phyloP scores from a whole-genome alignment of 2,888 invertebrate genomes.

The Cartodere bifasciata region DNA sequence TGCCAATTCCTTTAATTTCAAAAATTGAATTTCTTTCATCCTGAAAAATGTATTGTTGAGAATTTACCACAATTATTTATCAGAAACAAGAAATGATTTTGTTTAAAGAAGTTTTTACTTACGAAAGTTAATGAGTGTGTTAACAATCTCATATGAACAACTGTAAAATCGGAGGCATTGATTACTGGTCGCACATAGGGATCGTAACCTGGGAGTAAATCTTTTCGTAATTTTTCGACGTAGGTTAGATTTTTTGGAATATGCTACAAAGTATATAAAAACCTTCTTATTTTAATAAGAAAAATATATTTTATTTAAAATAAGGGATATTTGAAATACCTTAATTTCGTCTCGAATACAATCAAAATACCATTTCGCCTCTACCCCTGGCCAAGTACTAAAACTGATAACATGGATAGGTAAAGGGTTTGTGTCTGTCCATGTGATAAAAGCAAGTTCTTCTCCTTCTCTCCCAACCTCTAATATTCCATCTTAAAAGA shows the following conservation, averaged over 20 bases:
- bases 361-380: constrained; percentile 57
- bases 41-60: constrained; percentile 18
- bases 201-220: constrained; percentile 39
- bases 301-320: background rate
- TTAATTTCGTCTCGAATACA: constrained; percentile 37
- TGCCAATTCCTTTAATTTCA: constrained; percentile 30
- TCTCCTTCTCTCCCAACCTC: constrained; percentile 52
- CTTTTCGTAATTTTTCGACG: constrained; percentile 40
- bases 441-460: constrained; percentile 44
- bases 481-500: constrained; percentile 42
- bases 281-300: constrained; percentile 6
- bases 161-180: constrained; percentile 19
- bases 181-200: constrained; percentile 30
- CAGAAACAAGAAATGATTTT: background rate
- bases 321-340: constrained; percentile 12
- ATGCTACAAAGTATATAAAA: constrained; percentile 29
- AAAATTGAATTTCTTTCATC: constrained; percentile 27
- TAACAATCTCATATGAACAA: constrained; percentile 22
- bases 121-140: constrained; percentile 26
- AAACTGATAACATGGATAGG: constrained; percentile 53
- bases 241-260: constrained; percentile 36
- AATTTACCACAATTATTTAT: background rate
- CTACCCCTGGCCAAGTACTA: constrained; percentile 51
- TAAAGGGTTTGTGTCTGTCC: constrained; percentile 46
- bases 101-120: constrained; percentile 11